A percentile compares a stretch with the other conserved stretches of the same genome.
Conservation (phyloP, 2,113 vertebrate species). For the Pitta sordida region DNA sequence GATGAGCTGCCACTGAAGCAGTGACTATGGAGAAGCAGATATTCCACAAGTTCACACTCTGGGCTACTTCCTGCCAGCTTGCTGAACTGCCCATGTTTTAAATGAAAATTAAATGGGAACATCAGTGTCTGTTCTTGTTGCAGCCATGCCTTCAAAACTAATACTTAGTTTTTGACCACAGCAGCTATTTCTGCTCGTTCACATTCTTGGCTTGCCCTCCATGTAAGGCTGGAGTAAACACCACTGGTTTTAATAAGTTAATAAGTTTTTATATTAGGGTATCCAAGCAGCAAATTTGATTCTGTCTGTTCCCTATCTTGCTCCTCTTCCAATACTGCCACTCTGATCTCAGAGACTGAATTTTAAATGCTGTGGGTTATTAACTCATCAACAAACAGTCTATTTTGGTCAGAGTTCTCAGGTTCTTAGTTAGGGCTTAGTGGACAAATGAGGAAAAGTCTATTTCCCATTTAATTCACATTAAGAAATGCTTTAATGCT, state of each 20-base stretch:
- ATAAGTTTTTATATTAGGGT: not conserved
- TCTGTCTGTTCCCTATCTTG: not conserved
- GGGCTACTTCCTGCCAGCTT: not conserved
- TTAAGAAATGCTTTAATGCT: constrained; percentile 6
- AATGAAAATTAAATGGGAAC: not conserved
- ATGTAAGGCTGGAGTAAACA: not conserved
- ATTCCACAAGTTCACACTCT: not conserved
- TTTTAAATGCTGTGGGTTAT: not conserved
- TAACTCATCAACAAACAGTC: not conserved
- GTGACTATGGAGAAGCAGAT: not conserved
- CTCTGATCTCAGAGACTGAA: not conserved
- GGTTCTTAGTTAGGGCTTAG: not conserved
- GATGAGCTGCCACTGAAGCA: not conserved
- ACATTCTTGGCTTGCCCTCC: not conserved
- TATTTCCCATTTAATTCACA: not conserved
- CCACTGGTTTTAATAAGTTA: not conserved
- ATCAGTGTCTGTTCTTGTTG: not conserved
- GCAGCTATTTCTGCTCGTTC: not conserved
- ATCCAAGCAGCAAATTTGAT: not conserved
- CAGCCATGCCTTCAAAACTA: not conserved
- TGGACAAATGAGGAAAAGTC: not conserved
- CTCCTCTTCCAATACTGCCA: not conserved
- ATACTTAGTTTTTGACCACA: not conserved
- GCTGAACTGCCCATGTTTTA: not conserved
- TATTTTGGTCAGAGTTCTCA: not conserved